Percentiles rank a stretch among this genome's conserved stretches.
Conservation (phyloP, 2,888 invertebrate genomes). For the Orchestes rusci region DNA sequence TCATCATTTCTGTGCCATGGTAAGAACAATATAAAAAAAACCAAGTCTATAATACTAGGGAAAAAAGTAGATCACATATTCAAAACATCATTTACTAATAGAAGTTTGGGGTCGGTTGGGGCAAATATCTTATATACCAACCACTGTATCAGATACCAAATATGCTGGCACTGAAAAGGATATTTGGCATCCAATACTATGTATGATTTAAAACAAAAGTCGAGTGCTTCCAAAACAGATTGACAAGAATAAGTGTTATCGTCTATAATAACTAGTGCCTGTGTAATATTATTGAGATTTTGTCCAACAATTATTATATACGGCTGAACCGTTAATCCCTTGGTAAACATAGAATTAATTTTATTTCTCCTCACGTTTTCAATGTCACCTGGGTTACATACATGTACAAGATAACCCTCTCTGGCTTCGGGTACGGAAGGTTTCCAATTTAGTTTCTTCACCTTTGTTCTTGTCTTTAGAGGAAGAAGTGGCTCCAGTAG, state of each 20-base stretch:
- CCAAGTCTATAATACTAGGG: no score
- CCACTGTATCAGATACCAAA: slow-evolving; percentile 14
- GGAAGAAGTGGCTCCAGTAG: slow-evolving; percentile 13
- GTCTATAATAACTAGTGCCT: slow-evolving; percentile 10
- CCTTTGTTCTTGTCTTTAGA: slow-evolving; percentile 14
- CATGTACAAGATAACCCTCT: slow-evolving; percentile 14
- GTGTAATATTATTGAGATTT: slow-evolving; percentile 16
- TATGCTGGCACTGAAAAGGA: slow-evolving; percentile 7
- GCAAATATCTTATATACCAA: background rate
- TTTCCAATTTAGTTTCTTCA: slow-evolving; percentile 13
- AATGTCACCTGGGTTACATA: slow-evolving; percentile 12
- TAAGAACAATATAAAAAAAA: no score
- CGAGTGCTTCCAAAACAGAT: slow-evolving; percentile 13
- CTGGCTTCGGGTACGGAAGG: slow-evolving; percentile 19
- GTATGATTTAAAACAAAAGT: slow-evolving; percentile 15
- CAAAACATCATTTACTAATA: background rate
- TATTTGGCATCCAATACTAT: slow-evolving; percentile 17
- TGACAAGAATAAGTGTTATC: slow-evolving; percentile 5
- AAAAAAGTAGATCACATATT: no score
- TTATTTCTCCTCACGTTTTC: slow-evolving; percentile 1
- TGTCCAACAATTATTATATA: slow-evolving; percentile 16
- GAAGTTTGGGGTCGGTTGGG: background rate
- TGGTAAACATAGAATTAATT: slow-evolving; percentile 13
- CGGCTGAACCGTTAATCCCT: slow-evolving; percentile 17
- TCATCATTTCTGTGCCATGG: background rate